Base-by-base conservation (phyloP, 2,888 invertebrate species). In the Clusia tigrina region DNA sequence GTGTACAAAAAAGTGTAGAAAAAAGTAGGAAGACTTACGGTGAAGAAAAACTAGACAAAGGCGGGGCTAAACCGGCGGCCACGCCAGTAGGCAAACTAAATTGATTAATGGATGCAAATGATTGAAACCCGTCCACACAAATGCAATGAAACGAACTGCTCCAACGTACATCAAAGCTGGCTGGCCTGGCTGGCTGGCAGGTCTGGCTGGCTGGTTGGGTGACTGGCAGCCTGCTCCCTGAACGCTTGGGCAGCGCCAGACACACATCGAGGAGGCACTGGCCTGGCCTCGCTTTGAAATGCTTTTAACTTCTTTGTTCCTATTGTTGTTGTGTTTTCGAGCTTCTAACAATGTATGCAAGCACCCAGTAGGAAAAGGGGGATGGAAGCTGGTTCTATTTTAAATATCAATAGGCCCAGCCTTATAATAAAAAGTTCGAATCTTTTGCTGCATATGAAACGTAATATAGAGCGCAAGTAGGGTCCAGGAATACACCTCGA, bases 51-150 rank as follows among this genome's bases (percentile, higher is more conserved):
- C 26, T 10, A 54, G 54, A 54, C 20, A 26, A 32, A 54, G 32
- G n/a, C 6, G 25, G 25, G 10, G 3, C 2, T 15, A 9, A n/a
- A 9, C 52, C n/a, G 22, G 23, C 52, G 2, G 42, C n/a, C 6
- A 42, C 32, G 42, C 3, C 42, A n/a, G n/a, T n/a, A 20, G 48
- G 15, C 48, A 18, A 20, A 48, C 70, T 74, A 77, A 80, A 79
- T 80, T 81, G 81, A 81, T 83, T 81, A 81, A 83, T 83, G 81
- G 77, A 81, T 80, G 79, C 76, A 76, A 80, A 77, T 82, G 78
- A 82, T 80, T 81, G 78, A 79, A 73, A 72, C 75, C 74, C 70
- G 70, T 68, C 73, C 71, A n/a, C n/a, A n/a, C n/a, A 65, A 71
- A 67, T 38, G 66, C 63, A 69, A 67, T 64, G 63, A 68, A 73